Conservation (phyloP, 2,888 invertebrate genomes). For the Miltochrista miniata region DNA sequence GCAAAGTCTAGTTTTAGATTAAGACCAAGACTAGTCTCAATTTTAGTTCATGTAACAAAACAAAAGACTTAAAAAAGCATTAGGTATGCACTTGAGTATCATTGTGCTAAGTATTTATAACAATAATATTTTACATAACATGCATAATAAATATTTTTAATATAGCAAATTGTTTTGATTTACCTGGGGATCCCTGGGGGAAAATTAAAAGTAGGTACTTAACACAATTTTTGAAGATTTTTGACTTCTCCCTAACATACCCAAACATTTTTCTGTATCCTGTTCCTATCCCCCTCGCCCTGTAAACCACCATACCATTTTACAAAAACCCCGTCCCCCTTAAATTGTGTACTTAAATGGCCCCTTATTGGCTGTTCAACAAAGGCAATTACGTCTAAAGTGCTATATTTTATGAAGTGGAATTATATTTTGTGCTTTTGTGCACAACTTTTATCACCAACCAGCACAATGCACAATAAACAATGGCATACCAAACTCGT, state of each 20-base stretch:
- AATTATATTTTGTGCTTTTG: not conserved
- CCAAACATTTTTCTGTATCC: no score
- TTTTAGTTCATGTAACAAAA: not conserved
- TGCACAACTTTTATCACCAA: constrained; percentile 15
- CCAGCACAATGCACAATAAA: constrained; percentile 33
- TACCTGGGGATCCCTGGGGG: no score
- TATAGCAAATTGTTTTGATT: constrained; percentile 1
- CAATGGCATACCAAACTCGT: constrained; percentile 28
- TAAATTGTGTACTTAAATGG: no score
- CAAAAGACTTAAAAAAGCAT: no score
- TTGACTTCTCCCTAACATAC: no score
- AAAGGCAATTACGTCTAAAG: no score
- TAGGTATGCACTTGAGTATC: constrained; percentile 16
- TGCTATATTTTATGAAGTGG: not conserved
- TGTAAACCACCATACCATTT: no score
- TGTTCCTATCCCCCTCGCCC: no score
- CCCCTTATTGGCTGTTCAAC: no score
- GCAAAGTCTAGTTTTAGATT: constrained; percentile 29
- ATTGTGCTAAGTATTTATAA: constrained; percentile 16
- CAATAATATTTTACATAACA: constrained; percentile 10
- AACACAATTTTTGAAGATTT: no score
- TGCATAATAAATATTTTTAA: constrained; percentile 20
- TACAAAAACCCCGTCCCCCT: no score
- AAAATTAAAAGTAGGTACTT: no score
- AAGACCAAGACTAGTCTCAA: constrained; percentile 5